Evolutionary conservation across 2,113 vertebrate genomes (phyloP).

Genomic region (Chaetura pelagica): DNA sequence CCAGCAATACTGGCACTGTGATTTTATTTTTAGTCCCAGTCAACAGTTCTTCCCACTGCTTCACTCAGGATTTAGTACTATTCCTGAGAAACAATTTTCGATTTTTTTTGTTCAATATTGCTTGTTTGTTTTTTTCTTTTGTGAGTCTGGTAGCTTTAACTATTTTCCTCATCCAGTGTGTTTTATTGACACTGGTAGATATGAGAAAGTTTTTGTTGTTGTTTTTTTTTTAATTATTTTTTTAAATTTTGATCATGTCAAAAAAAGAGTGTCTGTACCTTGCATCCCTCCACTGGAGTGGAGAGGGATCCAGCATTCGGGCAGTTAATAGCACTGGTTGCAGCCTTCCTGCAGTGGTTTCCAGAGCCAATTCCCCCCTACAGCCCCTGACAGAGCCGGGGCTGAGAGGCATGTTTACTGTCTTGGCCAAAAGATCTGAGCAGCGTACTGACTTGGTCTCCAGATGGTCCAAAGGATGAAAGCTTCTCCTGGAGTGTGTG

Average conservation of each 20-base stretch:
- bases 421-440: neutral
- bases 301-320: fast-evolving
- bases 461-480: neutral
- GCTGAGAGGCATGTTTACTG: neutral
- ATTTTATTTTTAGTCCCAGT: neutral
- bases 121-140: neutral
- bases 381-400: neutral
- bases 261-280: neutral
- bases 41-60: neutral
- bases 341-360: neutral
- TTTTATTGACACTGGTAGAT: neutral
- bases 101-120: neutral
- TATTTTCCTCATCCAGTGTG: neutral
- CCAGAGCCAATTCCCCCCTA: neutral
- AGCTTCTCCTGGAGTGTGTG: neutral
- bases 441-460: neutral
- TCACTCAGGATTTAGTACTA: neutral
- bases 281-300: neutral
- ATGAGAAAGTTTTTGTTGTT: neutral
- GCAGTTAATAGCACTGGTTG: neutral
- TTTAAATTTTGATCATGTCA: neutral
- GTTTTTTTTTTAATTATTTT: neutral
- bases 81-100: neutral
- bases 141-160: neutral
- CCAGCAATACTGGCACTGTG: neutral